Percentiles rank a stretch among this genome's conserved stretches.
Conservation (phyloP, 2,888 invertebrate genomes). For the Seira musarum region DNA sequence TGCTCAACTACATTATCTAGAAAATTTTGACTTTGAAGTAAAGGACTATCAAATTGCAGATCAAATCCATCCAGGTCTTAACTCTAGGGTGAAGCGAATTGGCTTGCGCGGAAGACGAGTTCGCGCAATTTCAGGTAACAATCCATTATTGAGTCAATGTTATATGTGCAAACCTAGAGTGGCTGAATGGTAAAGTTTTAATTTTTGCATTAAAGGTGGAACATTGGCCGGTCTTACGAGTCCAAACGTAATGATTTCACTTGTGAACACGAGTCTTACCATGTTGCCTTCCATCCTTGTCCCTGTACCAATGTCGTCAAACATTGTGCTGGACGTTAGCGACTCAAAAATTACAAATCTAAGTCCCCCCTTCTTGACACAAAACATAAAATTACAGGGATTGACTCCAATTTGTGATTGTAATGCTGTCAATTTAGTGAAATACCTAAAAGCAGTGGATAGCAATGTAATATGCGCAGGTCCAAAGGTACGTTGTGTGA, state of each 20-base stretch:
- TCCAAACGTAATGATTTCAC: constrained; percentile 80
- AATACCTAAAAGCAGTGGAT: constrained; percentile 66
- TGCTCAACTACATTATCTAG: constrained; percentile 82
- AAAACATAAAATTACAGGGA: constrained; percentile 85
- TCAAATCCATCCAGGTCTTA: constrained; percentile 79
- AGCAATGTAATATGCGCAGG: constrained; percentile 62
- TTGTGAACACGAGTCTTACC: constrained; percentile 86
- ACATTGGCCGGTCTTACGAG: constrained; percentile 76
- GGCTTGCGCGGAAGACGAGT: constrained; percentile 66
- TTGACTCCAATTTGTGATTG: constrained; percentile 92
- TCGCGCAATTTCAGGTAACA: constrained; percentile 78
- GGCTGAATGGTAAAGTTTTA: not conserved
- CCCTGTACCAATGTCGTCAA: constrained; percentile 89
- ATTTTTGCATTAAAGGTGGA: not conserved
- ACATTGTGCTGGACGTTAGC: constrained; percentile 83
- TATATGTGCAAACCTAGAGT: not conserved
- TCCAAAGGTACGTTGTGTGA: constrained; percentile 77
- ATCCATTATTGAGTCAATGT: constrained; percentile 72
- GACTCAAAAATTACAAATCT: constrained; percentile 85
- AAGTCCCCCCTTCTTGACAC: constrained; percentile 83
- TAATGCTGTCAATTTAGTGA: constrained; percentile 75
- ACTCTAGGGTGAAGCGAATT: constrained; percentile 65
- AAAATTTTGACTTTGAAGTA: constrained; percentile 86
- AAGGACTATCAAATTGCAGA: constrained; percentile 83
- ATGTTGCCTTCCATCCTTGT: constrained; percentile 86